A percentile compares a stretch with the other conserved stretches of the same genome.
Evolutionary conservation across 2,797 vertebrate species (phyloP).

Genomic region (Benthosema pterotum): DNA sequence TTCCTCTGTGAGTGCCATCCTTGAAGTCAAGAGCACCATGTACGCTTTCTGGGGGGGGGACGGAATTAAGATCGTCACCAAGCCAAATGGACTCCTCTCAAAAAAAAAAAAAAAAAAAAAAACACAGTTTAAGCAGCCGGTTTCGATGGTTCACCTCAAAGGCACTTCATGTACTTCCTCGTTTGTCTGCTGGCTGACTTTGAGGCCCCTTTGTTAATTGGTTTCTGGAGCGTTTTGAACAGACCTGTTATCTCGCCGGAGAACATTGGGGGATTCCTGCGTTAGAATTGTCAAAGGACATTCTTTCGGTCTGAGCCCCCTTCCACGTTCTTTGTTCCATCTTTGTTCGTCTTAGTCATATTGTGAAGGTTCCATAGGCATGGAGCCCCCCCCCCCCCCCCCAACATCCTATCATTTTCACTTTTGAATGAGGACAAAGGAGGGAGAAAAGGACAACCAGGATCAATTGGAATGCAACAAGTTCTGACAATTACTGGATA

Average conservation of each 20-base stretch:
- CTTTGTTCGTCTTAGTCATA: neutral
- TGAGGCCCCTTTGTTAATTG: neutral
- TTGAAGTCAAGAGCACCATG: conserved; percentile 61
- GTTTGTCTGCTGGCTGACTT: neutral
- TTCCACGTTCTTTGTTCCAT: conserved; percentile 7
- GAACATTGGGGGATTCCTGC: neutral
- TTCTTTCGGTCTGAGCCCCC: neutral
- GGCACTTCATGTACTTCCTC: conserved; percentile 25
- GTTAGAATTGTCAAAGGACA: neutral
- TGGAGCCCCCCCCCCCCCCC: no score
- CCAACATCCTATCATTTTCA: neutral
- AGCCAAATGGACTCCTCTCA: conserved; percentile 54
- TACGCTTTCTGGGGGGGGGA: conserved; percentile 34
- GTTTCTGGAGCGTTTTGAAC: conserved; percentile 2
- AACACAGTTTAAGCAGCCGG: conserved; percentile 23
- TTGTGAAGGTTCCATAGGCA: conserved; percentile 18
- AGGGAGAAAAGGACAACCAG: conserved; percentile 37
- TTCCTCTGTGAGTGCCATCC: conserved; percentile 40
- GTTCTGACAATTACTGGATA: conserved; percentile 47
- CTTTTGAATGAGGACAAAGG: conserved; percentile 41
- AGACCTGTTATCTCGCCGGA: neutral
- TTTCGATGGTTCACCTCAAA: conserved; percentile 27
- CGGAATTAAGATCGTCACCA: conserved; percentile 43
- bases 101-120: no score
- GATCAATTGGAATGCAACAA: conserved; percentile 22